These are phyloP conservation scores for Patiria pectinifera DNA, from an alignment of 53 echinoderm and acorn worm species.

Conservation along the genomic window DNA sequence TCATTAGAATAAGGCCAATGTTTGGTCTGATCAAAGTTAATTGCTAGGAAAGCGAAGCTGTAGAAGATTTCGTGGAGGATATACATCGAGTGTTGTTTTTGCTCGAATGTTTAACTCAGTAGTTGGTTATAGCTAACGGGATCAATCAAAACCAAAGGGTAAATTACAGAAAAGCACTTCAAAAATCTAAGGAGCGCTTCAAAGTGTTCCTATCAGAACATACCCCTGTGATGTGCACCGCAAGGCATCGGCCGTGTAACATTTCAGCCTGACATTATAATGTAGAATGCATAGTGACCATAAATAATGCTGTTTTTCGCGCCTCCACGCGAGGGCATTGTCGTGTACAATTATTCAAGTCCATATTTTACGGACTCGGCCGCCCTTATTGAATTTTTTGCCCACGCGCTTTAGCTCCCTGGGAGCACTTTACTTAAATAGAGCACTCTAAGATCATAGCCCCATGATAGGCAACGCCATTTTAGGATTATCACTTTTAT, in stretches of 20 bases:
- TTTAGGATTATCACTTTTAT: not conserved
- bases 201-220: not conserved
- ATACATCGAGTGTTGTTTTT: too few relatives aligned
- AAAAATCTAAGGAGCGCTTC: not conserved
- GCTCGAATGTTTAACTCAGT: not conserved
- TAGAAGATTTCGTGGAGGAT: too few relatives aligned
- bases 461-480: conserved; percentile 13
- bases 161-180: not conserved
- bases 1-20: too few relatives aligned
- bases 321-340: not conserved
- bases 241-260: not conserved
- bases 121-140: not conserved
- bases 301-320: not conserved
- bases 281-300: not conserved
- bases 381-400: conserved; percentile 3
- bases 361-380: not conserved
- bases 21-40: too few relatives aligned
- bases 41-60: too few relatives aligned
- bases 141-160: not conserved
- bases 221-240: not conserved
- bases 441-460: not conserved
- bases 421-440: conserved; percentile 1
- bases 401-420: not conserved
- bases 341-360: not conserved
- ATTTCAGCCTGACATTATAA: conserved; percentile 2